These are phyloP conservation scores for Phaedon cochleariae DNA, from an alignment of 2,888 invertebrate species.

Conservation along the genomic window DNA sequence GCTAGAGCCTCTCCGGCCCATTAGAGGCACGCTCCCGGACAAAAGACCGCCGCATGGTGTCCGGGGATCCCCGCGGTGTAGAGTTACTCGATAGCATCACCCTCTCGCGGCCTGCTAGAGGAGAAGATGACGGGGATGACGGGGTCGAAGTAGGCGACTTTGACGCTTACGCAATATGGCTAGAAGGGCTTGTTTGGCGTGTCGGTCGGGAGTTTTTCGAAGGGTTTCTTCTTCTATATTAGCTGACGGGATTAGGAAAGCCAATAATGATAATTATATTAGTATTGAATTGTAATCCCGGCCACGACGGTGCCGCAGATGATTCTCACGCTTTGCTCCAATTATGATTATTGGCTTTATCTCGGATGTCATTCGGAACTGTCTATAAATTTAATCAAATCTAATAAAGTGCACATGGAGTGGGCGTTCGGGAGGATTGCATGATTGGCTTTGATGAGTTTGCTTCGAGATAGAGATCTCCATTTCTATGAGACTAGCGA, in stretches of 20 bases:
- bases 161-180: background rate
- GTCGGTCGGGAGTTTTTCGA: background rate
- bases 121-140: conserved; percentile 13
- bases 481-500: no score
- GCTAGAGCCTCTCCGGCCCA: conserved; percentile 50
- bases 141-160: background rate
- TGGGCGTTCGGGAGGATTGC: background rate
- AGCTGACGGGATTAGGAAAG: conserved; percentile 60
- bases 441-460: background rate
- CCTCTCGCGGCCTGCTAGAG: conserved; percentile 37
- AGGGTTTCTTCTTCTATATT: conserved; percentile 34
- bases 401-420: conserved; percentile 16
- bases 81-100: conserved; percentile 57
- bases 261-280: conserved; percentile 65
- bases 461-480: background rate
- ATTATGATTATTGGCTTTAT: conserved; percentile 42
- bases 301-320: conserved; percentile 39
- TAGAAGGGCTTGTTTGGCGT: background rate
- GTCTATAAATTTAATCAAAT: conserved; percentile 17
- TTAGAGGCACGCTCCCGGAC: conserved; percentile 56
- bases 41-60: conserved; percentile 53
- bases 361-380: conserved; percentile 32
- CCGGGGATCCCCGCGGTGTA: conserved; percentile 52
- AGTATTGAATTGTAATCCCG: conserved; percentile 62
- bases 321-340: conserved; percentile 55